Evolutionary conservation across 2,797 vertebrate genomes (phyloP).

Genomic region (Bradypodion pumilum): DNA sequence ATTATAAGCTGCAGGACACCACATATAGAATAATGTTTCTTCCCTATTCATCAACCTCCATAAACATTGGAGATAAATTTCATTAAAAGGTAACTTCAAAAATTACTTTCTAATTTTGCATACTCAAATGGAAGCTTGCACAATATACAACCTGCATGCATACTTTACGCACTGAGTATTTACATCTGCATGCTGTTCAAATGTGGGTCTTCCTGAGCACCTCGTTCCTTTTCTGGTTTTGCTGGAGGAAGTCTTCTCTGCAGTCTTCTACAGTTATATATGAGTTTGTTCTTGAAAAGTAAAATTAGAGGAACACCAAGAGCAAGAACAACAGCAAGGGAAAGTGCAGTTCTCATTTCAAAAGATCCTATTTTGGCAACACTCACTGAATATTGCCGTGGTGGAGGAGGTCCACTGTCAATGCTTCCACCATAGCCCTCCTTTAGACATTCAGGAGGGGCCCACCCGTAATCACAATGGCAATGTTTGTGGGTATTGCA

Average conservation of each 20-base stretch:
- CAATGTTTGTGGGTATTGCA: constrained; percentile 76
- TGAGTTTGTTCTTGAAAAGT: background rate
- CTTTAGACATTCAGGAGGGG: constrained; percentile 63
- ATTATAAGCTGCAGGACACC: too few species aligned
- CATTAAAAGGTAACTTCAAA: background rate
- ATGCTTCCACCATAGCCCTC: constrained; percentile 72
- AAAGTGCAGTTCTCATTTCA: accelerated
- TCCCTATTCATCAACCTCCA: background rate
- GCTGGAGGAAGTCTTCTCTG: background rate
- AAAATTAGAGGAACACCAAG: background rate
- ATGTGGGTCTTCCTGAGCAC: background rate
- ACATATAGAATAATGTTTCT: background rate
- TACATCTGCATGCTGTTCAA: background rate
- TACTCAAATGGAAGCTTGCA: background rate
- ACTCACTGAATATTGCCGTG: background rate
- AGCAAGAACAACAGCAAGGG: background rate
- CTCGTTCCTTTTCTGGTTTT: background rate
- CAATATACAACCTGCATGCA: background rate
- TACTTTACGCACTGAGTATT: background rate
- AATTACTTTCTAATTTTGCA: background rate
- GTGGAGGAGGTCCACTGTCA: constrained; percentile 69
- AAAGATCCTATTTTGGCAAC: background rate
- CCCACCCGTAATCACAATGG: constrained; percentile 71
- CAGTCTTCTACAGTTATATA: background rate
- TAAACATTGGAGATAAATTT: background rate